A percentile compares a stretch with the other conserved stretches of the same genome.
Conservation (phyloP, 2,888 invertebrate genomes). For the Eutolmus rufibarbis region DNA sequence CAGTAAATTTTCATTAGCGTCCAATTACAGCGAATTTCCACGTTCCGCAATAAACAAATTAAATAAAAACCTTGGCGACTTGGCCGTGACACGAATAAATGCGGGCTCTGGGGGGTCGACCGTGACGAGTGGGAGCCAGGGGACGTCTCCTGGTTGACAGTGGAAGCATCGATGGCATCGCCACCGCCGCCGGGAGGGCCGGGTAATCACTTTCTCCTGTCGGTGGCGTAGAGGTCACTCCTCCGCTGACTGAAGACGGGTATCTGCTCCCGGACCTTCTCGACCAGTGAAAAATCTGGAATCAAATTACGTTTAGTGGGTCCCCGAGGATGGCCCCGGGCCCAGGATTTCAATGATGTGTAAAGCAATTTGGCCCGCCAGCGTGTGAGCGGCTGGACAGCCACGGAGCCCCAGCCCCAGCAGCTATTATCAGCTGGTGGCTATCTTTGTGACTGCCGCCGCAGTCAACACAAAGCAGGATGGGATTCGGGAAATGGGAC, state of each 20-base stretch:
- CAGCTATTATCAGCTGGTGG: neutral
- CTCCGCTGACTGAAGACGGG: constrained; percentile 79
- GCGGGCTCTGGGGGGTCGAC: neutral
- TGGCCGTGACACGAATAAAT: constrained; percentile 10
- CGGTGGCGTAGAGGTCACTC: constrained; percentile 74
- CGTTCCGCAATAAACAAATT: neutral
- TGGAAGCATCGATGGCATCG: neutral
- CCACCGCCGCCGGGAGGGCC: neutral
- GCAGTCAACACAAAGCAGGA: neutral
- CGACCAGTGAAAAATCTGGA: constrained; percentile 74
- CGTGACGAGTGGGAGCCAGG: neutral
- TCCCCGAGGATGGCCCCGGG: neutral
- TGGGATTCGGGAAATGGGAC: neutral
- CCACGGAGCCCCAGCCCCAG: neutral
- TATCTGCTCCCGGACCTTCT: constrained; percentile 83
- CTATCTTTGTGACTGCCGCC: neutral
- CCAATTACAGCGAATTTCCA: constrained; percentile 19
- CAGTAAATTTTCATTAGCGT: neutral
- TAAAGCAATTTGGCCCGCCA: neutral
- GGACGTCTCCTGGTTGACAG: neutral
- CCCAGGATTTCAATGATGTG: constrained; percentile 5
- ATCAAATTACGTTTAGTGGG: constrained; percentile 31
- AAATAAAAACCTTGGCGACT: neutral
- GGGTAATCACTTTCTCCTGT: constrained; percentile 2
- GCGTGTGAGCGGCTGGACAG: neutral